Percentiles rank a stretch among this genome's conserved stretches.
Evolutionary conservation across 2,797 vertebrate species (phyloP).

Genomic region (Furcifer pardalis): DNA sequence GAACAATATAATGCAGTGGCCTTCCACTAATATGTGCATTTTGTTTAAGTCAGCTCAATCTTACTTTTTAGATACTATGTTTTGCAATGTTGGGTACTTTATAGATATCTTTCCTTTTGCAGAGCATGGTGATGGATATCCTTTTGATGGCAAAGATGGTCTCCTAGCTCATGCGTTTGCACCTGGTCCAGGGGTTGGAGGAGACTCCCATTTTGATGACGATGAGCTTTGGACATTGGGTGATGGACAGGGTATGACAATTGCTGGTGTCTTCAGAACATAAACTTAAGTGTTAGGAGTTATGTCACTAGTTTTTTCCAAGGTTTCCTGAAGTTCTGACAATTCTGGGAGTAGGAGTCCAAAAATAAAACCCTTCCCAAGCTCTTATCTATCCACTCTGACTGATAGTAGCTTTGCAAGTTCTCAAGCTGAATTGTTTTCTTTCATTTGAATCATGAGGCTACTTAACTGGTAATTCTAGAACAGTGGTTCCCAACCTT

Average conservation of each 20-base stretch:
- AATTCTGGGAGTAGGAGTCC: too few relatives aligned
- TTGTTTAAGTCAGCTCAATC: not conserved
- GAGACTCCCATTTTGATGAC: constrained; percentile 98
- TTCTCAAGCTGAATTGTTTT: not conserved
- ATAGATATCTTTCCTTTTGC: constrained; percentile 35
- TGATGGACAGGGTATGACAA: constrained; percentile 90
- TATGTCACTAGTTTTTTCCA: too few relatives aligned
- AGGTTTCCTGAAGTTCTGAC: too few relatives aligned
- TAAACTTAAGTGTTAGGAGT: too few relatives aligned
- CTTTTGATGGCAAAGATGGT: constrained; percentile 97
- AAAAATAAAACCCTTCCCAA: too few relatives aligned
- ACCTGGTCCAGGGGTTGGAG: constrained; percentile 93
- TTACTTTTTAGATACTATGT: not conserved
- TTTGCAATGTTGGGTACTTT: not conserved
- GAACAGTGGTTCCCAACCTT: too few relatives aligned
- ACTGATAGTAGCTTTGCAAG: not conserved
- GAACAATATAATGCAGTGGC: too few relatives aligned
- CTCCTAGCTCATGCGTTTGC: constrained; percentile 98
- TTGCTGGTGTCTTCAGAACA: not conserved
- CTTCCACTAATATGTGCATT: too few relatives aligned
- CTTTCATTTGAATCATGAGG: too few relatives aligned
- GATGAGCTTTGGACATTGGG: constrained; percentile 98
- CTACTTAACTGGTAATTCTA: too few relatives aligned
- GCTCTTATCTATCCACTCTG: not conserved
- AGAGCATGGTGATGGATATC: constrained; percentile 98